Percentiles rank a stretch among this genome's conserved stretches.
Evolutionary conservation across 1,140 invertebrate genomes (phyloP).

Genomic region (Gonioctena quinquepunctata): DNA sequence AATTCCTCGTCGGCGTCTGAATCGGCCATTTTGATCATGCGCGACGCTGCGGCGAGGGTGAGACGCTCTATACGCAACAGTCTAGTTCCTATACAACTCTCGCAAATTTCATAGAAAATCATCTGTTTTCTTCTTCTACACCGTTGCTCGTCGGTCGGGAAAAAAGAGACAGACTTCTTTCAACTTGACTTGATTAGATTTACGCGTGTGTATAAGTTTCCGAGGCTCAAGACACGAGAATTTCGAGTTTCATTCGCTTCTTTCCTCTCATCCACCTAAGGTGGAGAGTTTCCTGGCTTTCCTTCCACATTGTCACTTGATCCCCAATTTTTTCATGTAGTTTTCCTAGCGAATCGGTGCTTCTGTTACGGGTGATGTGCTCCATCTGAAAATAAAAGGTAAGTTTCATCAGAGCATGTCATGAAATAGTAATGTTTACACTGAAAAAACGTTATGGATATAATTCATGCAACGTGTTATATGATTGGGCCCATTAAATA

Average conservation of each 20-base stretch:
- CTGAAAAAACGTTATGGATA: too few species aligned
- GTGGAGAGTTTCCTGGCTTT: neutral
- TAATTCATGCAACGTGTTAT: too few species aligned
- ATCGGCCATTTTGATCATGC: conserved; percentile 39
- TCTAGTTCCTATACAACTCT: conserved; percentile 6
- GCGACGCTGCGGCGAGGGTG: conserved; percentile 4
- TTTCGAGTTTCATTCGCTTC: conserved; percentile 8
- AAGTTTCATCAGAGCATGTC: too few species aligned
- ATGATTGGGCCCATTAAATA: neutral
- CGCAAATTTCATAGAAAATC: conserved; percentile 13
- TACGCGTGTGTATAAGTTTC: conserved; percentile 22
- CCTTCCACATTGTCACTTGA: neutral
- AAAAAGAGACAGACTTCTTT: conserved; percentile 23
- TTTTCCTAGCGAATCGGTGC: conserved; percentile 4
- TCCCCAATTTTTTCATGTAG: neutral
- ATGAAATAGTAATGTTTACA: too few species aligned
- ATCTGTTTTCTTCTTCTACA: conserved; percentile 16
- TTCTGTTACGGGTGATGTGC: neutral
- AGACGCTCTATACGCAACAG: conserved; percentile 14
- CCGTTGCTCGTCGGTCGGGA: neutral
- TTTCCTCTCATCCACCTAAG: neutral
- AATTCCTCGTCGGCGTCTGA: conserved; percentile 23
- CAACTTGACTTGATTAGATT: conserved; percentile 25
- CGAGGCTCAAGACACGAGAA: neutral
- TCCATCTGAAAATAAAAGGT: conserved; percentile 5